These are phyloP conservation scores for Muscidifurax raptorellus DNA, from an alignment of 1,140 invertebrate species.

Conservation along the genomic window DNA sequence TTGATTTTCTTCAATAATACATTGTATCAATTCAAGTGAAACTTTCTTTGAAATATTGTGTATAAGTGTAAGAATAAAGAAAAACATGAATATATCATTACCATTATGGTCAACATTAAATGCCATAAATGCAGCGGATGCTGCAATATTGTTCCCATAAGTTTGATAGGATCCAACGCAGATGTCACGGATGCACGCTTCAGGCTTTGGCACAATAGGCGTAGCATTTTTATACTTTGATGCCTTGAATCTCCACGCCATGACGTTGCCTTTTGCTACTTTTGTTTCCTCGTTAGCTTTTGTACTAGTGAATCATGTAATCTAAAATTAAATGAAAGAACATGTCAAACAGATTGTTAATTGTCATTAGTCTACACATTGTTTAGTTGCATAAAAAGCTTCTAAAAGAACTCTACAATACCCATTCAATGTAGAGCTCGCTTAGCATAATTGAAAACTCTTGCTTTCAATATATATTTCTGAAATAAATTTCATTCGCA, in stretches of 20 bases:
- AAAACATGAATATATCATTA: slow-evolving; percentile 54
- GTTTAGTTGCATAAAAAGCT: neutral
- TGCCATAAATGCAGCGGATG: slow-evolving; percentile 93
- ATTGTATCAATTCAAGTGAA: neutral
- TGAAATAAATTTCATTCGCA: neutral
- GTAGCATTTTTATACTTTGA: slow-evolving; percentile 98
- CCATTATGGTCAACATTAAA: slow-evolving; percentile 92
- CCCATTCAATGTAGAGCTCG: neutral
- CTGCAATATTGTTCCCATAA: slow-evolving; percentile 95
- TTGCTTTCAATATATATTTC: neutral
- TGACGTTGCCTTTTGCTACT: slow-evolving; percentile 72
- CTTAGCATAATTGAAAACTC: neutral
- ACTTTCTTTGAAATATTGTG: neutral
- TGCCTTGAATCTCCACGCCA: slow-evolving; percentile 97
- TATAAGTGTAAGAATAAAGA: neutral
- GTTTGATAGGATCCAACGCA: slow-evolving; percentile 93
- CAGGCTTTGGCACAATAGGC: slow-evolving; percentile 93
- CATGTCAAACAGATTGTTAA: neutral
- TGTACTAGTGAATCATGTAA: slow-evolving; percentile 69
- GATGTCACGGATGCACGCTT: slow-evolving; percentile 92
- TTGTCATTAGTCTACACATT: neutral
- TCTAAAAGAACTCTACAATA: neutral
- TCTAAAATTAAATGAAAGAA: slow-evolving; percentile 58
- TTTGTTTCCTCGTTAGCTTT: slow-evolving; percentile 46
- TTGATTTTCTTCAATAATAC: neutral